Evolutionary conservation across 2,888 invertebrate genomes (phyloP), one percentile per base, ranked within the genome.

Genomic region (Ganaspis brasiliensis): DNA sequence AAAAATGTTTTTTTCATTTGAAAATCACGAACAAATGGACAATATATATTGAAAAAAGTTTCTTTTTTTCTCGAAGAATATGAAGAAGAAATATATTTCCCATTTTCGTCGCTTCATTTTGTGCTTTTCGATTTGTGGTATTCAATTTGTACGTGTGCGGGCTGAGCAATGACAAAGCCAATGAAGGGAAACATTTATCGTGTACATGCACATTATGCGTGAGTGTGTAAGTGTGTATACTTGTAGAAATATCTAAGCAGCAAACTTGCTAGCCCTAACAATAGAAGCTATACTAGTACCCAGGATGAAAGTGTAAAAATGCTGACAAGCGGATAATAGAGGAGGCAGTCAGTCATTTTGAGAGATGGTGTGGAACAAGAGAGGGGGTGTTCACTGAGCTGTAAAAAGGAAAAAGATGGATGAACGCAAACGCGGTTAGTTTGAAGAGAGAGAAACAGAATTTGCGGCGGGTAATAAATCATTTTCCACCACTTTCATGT

Each of bases 311-410:
- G 90, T 91, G 90, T 90, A 91, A 91, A 91, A 91, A 91, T 90
- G 91, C 90, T 91, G 91, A 91, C 91, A 91, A 90, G 89, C 91
- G 91, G 90, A 90, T 91, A 91, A 91, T 91, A 91, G 90, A 91
- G 90, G 90, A 90, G 90, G 90, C 89, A 91, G 91, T 91, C 91
- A 90, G 91, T 91, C 91, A 90, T 87, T 90, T 90, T 91, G 91
- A 91, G 89, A 91, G 90, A 91, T 91, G 91, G 89, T 86, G 88
- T 87, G 87, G 88, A 90, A 90, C 89, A 89, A 87, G 86, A 84
- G 85, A 84, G 84, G 79, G 77, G 80, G 76, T 87, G 89, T 85
- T 87, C 87, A 88, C 85, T 88, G 88, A 91, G 87, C 88, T 89
- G 88, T 90, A 89, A 91, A 91, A 91, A 90, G 89, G 89, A 91